Evolutionary conservation across 64 coral and sea anemone genomes (phyloP).

Genomic region (Acropora tenuis): DNA sequence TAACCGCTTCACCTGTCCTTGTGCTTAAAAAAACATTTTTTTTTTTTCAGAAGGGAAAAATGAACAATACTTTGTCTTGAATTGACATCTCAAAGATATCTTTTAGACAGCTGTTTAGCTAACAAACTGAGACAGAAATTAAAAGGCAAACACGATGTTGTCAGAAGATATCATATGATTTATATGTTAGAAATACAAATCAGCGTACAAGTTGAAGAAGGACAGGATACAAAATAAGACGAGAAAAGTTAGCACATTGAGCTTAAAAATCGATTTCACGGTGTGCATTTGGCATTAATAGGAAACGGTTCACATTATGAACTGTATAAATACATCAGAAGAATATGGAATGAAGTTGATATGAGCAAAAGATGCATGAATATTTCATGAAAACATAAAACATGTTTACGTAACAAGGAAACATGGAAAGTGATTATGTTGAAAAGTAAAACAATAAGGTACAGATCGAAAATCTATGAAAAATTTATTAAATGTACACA

Average conservation of each 20-base stretch:
- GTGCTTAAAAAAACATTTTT: no score
- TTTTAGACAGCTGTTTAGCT: constrained; percentile 3
- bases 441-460: no score
- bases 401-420: no score
- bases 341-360: not conserved
- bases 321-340: not conserved
- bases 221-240: not conserved
- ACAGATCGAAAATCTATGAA: no score
- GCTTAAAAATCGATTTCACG: not conserved
- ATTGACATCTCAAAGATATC: not conserved
- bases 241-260: not conserved
- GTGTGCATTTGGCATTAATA: not conserved
- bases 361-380: no score
- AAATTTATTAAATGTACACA: no score
- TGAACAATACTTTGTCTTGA: not conserved
- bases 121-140: not conserved
- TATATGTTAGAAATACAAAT: not conserved
- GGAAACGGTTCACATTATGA: not conserved
- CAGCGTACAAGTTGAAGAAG: not conserved
- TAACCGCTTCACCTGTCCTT: no score
- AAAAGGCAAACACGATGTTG: constrained; percentile 18
- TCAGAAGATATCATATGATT: constrained; percentile 2
- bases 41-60: not conserved
- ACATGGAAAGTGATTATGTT: no score
- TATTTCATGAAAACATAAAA: no score